Percentiles rank a stretch among this genome's conserved stretches.
Conservation (phyloP, 2,888 invertebrate species). For the Camponotus fellah region DNA sequence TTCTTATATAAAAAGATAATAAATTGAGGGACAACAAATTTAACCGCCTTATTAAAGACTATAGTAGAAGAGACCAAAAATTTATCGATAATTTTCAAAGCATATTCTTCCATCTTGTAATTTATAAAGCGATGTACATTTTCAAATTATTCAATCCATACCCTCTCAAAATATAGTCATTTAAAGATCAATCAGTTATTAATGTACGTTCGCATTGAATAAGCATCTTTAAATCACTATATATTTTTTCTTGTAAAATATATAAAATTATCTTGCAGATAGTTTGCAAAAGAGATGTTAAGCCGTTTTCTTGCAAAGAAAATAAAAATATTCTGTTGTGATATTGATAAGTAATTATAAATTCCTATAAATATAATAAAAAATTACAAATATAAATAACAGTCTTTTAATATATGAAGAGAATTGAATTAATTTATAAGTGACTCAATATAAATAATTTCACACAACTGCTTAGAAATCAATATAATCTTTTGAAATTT, state of each 20-base stretch:
- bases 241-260: slow-evolving; percentile 1
- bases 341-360: neutral
- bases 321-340: neutral
- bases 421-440: neutral
- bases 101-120: neutral
- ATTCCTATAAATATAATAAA: neutral
- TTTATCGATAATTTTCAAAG: slow-evolving; percentile 1
- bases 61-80: neutral
- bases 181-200: neutral
- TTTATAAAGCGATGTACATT: neutral
- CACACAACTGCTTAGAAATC: neutral
- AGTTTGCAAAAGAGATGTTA: neutral
- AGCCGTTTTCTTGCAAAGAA: neutral
- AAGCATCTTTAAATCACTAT: neutral
- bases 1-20: slow-evolving; percentile 20
- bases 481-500: neutral
- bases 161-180: neutral
- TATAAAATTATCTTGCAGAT: slow-evolving; percentile 12
- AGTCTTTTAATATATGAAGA: neutral
- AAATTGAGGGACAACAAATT: slow-evolving; percentile 17
- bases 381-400: neutral
- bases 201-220: neutral
- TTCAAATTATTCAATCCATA: neutral
- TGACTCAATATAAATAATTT: neutral
- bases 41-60: neutral